Conservation (phyloP, 2,888 invertebrate genomes). For the Fissipunctia ypsillon region DNA sequence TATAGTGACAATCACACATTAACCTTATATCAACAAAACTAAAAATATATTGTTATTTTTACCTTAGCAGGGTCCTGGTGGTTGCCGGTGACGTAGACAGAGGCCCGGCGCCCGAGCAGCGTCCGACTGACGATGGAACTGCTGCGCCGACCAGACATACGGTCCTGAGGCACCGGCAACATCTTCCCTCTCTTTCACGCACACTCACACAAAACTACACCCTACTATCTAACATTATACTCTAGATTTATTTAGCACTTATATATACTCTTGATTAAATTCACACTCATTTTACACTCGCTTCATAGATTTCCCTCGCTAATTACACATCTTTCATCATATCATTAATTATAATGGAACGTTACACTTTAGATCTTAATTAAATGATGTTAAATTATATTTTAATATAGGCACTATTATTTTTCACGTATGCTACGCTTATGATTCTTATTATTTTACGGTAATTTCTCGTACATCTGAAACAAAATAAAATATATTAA, state of each 20-base stretch:
- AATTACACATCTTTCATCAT: constrained; percentile 53
- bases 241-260: constrained; percentile 25
- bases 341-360: constrained; percentile 44
- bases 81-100: constrained; percentile 91
- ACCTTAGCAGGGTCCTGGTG: constrained; percentile 93
- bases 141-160: constrained; percentile 91
- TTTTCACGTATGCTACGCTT: constrained; percentile 58
- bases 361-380: constrained; percentile 60
- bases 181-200: constrained; percentile 71
- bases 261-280: constrained; percentile 35
- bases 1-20: neutral
- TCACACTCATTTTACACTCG: constrained; percentile 33
- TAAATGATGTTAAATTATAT: constrained; percentile 61
- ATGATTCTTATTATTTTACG: constrained; percentile 37
- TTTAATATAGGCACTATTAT: constrained; percentile 72
- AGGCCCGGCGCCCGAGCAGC: constrained; percentile 92
- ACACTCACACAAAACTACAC: constrained; percentile 42
- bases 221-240: constrained; percentile 47
- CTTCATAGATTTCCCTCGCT: constrained; percentile 28
- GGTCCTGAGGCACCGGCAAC: constrained; percentile 90
- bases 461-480: constrained; percentile 61
- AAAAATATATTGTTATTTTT: constrained; percentile 44
- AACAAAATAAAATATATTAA: constrained; percentile 61
- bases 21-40: neutral
- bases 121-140: constrained; percentile 93